Base-by-base conservation (phyloP, 2,888 invertebrate genomes). In the Drepanosiphum platanoidis region DNA sequence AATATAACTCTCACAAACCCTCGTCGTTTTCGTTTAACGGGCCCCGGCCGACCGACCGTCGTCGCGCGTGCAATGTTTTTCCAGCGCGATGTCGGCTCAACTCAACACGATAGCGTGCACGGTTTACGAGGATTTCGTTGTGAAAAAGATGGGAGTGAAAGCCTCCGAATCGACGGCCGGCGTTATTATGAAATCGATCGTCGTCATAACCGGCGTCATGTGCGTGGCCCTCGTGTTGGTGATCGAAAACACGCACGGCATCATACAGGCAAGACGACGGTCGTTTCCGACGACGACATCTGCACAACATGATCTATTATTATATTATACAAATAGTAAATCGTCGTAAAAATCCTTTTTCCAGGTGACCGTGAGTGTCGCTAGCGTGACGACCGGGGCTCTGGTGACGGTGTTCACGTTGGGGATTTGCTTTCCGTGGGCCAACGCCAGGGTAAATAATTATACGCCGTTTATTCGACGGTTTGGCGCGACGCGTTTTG, bases 21-120 rank as follows among this genome's bases (percentile, higher is more conserved):
- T 42, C 42, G 42, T 42, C 11, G 8, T 42, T 42, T 42, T n/a
- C n/a, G n/a, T n/a, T n/a, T n/a, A n/a, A n/a, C n/a, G n/a, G n/a
- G n/a, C n/a, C n/a, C n/a, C n/a, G n/a, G n/a, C n/a, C n/a, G n/a
- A n/a, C n/a, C n/a, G n/a, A n/a, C n/a, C n/a, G n/a, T n/a, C n/a
- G 4, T 52, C 3, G 52, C 15, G 18, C 52, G 15, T 15, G 22
- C 22, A 22, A 52, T 52, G 3, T 52, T 36, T 52, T n/a, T 68
- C 8, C 89, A 95, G 95, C 89, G 94, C 95, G 0, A 91, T 95
- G 89, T 95, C 95, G 0, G 95, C 95, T 18, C 95, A 94, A 0
- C 90, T 95, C 0, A 95, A 95, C 88, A 95, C 95, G 0, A 93
- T 95, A 93, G 93, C 95, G 1, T 95, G 95, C 11, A 94, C 95